These are phyloP conservation scores for Chauna torquata DNA, from an alignment of 2,113 vertebrate species.

Conservation along the genomic window DNA sequence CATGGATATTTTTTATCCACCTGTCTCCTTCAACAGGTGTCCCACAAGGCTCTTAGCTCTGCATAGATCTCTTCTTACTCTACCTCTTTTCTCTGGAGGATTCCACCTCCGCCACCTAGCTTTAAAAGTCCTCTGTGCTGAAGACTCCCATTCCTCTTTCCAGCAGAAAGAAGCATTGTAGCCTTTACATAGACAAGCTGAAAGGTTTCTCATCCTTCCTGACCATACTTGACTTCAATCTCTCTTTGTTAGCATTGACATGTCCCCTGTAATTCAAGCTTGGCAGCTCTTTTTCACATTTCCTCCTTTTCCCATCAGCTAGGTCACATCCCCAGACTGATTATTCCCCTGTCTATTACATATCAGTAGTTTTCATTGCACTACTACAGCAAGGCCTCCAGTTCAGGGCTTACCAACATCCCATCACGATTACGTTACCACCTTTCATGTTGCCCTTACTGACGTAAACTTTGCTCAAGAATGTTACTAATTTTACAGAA, in stretches of 20 bases:
- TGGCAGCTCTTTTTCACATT: background rate
- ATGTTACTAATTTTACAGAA: background rate
- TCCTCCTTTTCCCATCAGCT: background rate
- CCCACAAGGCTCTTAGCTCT: background rate
- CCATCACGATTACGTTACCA: background rate
- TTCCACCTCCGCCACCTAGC: background rate
- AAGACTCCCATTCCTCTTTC: background rate
- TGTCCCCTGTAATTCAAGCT: background rate
- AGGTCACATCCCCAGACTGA: background rate
- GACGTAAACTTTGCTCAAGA: background rate
- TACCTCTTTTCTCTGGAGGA: rapidly evolving
- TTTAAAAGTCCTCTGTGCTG: background rate
- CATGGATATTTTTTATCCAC: background rate
- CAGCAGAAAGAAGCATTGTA: background rate
- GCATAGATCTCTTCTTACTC: background rate
- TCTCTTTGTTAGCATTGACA: background rate
- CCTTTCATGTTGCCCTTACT: background rate
- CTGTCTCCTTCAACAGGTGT: background rate
- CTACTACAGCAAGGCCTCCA: background rate
- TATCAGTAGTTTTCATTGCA: background rate
- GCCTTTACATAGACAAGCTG: background rate
- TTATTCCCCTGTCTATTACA: background rate
- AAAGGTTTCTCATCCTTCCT: background rate
- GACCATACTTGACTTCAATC: background rate
- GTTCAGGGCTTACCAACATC: background rate